Base-by-base conservation (phyloP, 2,113 vertebrate species). In the Microcebus jonahi region DNA sequence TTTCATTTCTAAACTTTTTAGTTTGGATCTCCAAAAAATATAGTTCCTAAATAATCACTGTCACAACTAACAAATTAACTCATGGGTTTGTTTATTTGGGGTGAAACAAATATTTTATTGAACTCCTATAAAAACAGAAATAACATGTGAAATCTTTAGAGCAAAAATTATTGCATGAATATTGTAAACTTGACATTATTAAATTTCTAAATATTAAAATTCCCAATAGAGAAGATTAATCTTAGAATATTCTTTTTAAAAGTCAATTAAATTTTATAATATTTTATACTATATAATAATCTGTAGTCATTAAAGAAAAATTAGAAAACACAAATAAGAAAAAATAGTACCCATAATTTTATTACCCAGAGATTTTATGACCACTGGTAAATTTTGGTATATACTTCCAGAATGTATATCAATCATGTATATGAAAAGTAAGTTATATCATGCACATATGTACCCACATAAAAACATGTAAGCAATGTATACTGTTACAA, bases 1-100 rank as follows among this genome's bases (percentile, higher is more conserved):
- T 93, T 92, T 91, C 55, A 87, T 70, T 92, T 94, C 67, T 76
- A 94, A 96, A 23, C 85, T 89, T 20, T 95, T 82, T 71, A 73
- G 39, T 36, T 94, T 75, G 23, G 21, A 88, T 57, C 11, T 67
- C 55, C 14, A 87, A 92, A 93, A 87, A 39, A 7, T 68, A 59
- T 6, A 50, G 23, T n/a, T 82, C 2, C 8, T 39, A 59, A 14
- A 63, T 92, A 77, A 85, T 83, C 34, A 87, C 76, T 36, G n/a
- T 81, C 18, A 70, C 8, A 75, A 23, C 6, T 59, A 82, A 95
- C 14, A 92, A 68, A 55, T 65, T 95, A 86, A 92, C 34, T 65
- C 71, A 76, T 21, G 20, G 23, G 55, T 50, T 82, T 71, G 34
- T n/a, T 50, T 79, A 67, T 75, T 73, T 53, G 57, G 12, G 14